Percentiles rank a stretch among this genome's conserved stretches.
These are phyloP conservation scores for Arothron firmamentum DNA, from an alignment of 2,113 vertebrate genomes.

Conservation along the genomic window DNA sequence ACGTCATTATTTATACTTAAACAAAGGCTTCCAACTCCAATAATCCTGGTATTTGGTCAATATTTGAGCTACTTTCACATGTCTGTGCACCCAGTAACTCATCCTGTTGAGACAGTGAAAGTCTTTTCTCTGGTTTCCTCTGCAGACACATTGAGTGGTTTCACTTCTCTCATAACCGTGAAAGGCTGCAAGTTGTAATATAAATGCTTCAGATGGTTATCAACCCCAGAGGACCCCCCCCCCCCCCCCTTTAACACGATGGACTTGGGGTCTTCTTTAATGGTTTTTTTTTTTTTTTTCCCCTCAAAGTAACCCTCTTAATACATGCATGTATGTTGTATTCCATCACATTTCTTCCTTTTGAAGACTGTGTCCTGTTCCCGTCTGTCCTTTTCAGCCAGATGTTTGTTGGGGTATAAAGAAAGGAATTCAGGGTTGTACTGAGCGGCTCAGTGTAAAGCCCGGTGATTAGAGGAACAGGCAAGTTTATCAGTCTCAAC, in stretches of 20 bases:
- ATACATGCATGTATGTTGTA: constrained; percentile 16
- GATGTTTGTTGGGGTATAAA: constrained; percentile 49
- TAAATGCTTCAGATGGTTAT: constrained; percentile 16
- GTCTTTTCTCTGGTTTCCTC: constrained; percentile 40
- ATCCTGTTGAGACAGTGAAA: constrained; percentile 46
- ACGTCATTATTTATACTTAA: too few relatives aligned
- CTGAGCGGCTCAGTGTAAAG: constrained; percentile 31
- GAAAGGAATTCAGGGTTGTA: constrained; percentile 30
- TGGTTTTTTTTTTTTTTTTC: not conserved
- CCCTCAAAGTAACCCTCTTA: constrained; percentile 2
- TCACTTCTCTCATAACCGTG: constrained; percentile 43
- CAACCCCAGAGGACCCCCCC: constrained; percentile 2
- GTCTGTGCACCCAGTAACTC: constrained; percentile 5
- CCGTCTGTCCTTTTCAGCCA: constrained; percentile 20
- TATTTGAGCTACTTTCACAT: constrained; percentile 1
- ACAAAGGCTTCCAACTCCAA: not conserved
- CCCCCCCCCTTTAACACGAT: constrained; percentile 5
- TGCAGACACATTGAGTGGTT: constrained; percentile 37
- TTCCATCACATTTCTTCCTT: constrained; percentile 21
- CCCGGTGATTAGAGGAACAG: constrained; percentile 44
- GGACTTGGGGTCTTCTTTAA: constrained; percentile 16
- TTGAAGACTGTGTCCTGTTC: constrained; percentile 15
- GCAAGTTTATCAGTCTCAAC: constrained; percentile 51
- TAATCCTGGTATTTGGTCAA: too few relatives aligned
- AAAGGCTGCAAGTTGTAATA: constrained; percentile 16